Base-by-base conservation (phyloP, 2,888 invertebrate species). In the Mythimna vitellina region DNA sequence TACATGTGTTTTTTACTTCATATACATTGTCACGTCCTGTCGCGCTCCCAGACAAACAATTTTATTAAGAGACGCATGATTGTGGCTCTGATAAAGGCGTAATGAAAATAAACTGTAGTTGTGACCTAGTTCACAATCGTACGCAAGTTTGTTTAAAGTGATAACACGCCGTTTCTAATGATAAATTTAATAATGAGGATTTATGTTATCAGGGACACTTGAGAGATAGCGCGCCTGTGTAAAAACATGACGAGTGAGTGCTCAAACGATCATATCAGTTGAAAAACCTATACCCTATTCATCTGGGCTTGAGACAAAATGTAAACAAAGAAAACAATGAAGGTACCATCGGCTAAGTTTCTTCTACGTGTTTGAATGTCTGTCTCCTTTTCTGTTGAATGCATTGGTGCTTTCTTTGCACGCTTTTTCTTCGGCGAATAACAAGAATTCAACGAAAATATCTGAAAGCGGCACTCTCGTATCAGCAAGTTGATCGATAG, bases 121-220 rank as follows among this genome's bases (percentile, higher is more conserved):
- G 74, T 89, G 90, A 90, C 93, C 91, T 83, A 90, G 86, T 92
- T 92, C 78, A 82, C 81, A 89, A 89, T 89, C 86, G 73, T 76
- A 84, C 76, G 83, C 86, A 78, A 86, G 86, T 87, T 85, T 86
- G 78, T 84, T 77, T 75, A 78, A 80, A 82, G 69, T 56, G 85
- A 87, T 87, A 86, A 87, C 66, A 68, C 57, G 58, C 78, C 84
- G 81, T 85, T 84, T 75, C 73, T 71, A 85, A 85, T 82, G 90
- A 90, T 91, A 91, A 90, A 84, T 80, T 86, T 80, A 88, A 89
- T 87, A 72, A 86, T 78, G 70, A 83, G 88, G 86, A 89, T 89
- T 89, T 86, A 82, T 78, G 85, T 86, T 89, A 89, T 89, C 88
- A 81, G 68, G 65, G 76, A 67, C 74, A 80, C 78, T 83, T 84